A percentile compares a stretch with the other conserved stretches of the same genome.
phyloP scores from a whole-genome alignment of 1,140 invertebrate genomes.

The Uloborus diversus region DNA sequence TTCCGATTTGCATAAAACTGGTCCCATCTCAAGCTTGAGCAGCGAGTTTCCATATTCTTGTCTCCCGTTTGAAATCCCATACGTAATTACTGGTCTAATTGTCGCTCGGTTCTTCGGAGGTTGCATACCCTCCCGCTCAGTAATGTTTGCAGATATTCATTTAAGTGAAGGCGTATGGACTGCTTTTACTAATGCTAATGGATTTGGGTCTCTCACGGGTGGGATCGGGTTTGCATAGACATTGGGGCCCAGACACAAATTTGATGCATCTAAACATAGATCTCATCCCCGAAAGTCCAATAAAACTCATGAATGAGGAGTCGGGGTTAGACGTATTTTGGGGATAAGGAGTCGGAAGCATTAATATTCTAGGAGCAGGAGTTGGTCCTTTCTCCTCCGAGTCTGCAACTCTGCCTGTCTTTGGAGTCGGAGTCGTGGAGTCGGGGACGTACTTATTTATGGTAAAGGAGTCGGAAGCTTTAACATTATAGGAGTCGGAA shows the following conservation, averaged over 20 bases:
- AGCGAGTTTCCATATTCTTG: conserved; percentile 22
- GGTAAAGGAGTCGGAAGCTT: no score
- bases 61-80: conserved; percentile 37
- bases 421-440: no score
- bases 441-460: no score
- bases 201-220: conserved; percentile 42
- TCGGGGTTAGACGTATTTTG: no score
- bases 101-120: conserved; percentile 14
- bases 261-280: background rate
- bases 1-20: conserved; percentile 22
- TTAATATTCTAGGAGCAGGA: no score
- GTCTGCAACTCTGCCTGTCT: no score
- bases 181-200: conserved; percentile 49
- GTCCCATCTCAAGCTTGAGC: conserved; percentile 1
- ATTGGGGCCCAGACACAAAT: conserved; percentile 10
- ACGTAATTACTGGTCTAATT: conserved; percentile 48
- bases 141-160: conserved; percentile 51
- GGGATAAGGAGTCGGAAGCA: no score
- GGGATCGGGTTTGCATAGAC: conserved; percentile 33
- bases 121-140: background rate
- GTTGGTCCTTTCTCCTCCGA: no score
- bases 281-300: no score
- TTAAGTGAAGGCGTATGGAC: conserved; percentile 49
- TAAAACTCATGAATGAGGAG: no score
- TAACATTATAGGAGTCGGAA: no score